These are phyloP conservation scores for Malacoraja senta DNA, from an alignment of 2,797 vertebrate species.

Conservation along the genomic window DNA sequence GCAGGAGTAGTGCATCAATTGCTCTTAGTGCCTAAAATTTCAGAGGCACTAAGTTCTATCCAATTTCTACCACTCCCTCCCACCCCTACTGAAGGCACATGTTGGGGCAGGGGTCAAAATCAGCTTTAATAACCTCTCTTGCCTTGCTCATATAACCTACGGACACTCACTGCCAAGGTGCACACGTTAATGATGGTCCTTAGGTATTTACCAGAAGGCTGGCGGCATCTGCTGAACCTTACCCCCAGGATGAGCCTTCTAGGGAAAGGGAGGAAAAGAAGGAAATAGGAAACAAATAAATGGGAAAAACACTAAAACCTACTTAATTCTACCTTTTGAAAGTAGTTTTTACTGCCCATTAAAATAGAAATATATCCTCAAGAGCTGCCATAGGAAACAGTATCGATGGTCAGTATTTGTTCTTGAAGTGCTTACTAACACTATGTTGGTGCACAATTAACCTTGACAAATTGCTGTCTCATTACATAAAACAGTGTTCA, in stretches of 20 bases:
- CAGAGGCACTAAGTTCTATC: background rate
- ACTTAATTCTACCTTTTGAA: background rate
- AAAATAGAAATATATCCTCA: background rate
- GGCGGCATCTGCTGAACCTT: conserved; percentile 17
- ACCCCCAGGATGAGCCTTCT: conserved; percentile 10
- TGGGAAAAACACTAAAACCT: background rate
- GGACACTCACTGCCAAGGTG: conserved; percentile 8
- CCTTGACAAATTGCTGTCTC: background rate
- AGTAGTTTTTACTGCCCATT: background rate
- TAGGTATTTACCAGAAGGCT: conserved; percentile 20
- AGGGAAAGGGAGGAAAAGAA: conserved; percentile 18
- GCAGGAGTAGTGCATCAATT: background rate
- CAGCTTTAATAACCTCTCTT: background rate
- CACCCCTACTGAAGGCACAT: background rate
- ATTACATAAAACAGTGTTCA: background rate
- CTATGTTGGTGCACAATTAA: background rate
- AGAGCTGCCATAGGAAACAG: background rate
- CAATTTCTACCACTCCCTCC: background rate
- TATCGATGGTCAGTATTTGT: too few relatives aligned
- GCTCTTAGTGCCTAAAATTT: background rate
- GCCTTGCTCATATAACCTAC: background rate
- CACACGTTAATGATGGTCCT: conserved; percentile 16
- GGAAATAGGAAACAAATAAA: conserved; percentile 27
- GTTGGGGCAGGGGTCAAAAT: background rate
- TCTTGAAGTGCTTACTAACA: background rate